A percentile compares a stretch with the other conserved stretches of the same genome.
phyloP scores from a whole-genome alignment of 2,888 invertebrate species.

The Folsomia manolachei region DNA sequence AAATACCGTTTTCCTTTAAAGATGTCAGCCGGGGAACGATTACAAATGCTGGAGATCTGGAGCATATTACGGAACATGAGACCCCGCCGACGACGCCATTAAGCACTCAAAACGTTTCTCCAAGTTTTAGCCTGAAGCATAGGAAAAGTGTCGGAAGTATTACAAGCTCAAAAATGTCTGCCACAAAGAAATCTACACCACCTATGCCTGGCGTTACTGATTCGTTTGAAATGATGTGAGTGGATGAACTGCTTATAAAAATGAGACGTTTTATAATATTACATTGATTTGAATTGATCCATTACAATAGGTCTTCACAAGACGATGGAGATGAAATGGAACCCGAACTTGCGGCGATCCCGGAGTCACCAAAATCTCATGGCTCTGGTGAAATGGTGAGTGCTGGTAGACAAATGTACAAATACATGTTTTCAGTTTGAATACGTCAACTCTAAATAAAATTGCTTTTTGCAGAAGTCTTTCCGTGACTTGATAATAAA shows the following conservation, averaged over 20 bases:
- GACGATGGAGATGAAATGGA: conserved; percentile 85
- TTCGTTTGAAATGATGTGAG: conserved; percentile 44
- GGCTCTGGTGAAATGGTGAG: conserved; percentile 49
- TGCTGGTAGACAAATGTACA: conserved; percentile 17
- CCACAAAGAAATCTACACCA: conserved; percentile 18
- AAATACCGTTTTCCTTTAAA: conserved; percentile 11
- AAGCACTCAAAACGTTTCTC: conserved; percentile 34
- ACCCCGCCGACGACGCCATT: conserved; percentile 47
- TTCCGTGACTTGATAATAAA: conserved; percentile 62
- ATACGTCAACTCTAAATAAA: background rate
- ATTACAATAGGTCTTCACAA: conserved; percentile 51
- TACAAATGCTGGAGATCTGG: conserved; percentile 42
- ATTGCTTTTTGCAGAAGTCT: conserved; percentile 60
- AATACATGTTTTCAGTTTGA: background rate
- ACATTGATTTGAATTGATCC: too few relatives aligned
- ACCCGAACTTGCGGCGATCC: conserved; percentile 83
- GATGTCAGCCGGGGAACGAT: conserved; percentile 35
- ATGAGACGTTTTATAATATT: background rate
- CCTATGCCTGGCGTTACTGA: conserved; percentile 29
- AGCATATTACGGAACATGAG: conserved; percentile 48
- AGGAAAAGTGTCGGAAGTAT: conserved; percentile 43
- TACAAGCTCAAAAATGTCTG: conserved; percentile 31
- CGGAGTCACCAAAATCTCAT: conserved; percentile 66
- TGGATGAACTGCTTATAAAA: background rate
- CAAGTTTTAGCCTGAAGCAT: conserved; percentile 28